Base-by-base conservation (phyloP, 1,140 invertebrate genomes). In the Aphidius gifuensis region DNA sequence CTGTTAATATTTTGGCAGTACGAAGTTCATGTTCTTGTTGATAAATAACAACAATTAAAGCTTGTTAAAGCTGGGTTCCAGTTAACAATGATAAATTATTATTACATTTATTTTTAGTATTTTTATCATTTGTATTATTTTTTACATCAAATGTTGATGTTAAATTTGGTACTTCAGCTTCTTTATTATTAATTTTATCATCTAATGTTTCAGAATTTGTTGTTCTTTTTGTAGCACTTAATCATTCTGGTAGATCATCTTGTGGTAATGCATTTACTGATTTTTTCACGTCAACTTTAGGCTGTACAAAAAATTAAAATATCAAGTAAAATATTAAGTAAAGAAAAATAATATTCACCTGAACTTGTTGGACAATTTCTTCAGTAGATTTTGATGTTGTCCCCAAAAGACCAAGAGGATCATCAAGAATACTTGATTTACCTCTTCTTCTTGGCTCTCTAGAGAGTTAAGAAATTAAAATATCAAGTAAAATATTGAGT, bases 231-330 rank as follows among this genome's bases (percentile, higher is more conserved):
- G 64, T 62, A 51, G 71, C 71, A 8, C 73, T 70, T 0, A 80
- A 68, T 77, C 78, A 80, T 62, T 77, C 73, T 62, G 78, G 78
- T 40, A 79, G 68, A 67, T 77, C 65, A 49, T 79, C 67, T 40
- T 65, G 48, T 8, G 39, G 39, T 23, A 23, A 23, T 16, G 21
- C 7, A 38, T 16, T 3, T 40, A 2, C 7, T 40, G 16, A 23
- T 40, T 8, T 48, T 55, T 50, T 46, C 9, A 1, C 23, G 5
- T 42, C 38, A 2, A 44, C 9, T 23, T 23, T 23, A 9, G n/a
- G 1, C n/a, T 45, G 23, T 23, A 23, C 1, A 23, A 23, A 23
- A 23, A 23, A 23, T 23, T 23, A 2, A 23, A 23, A 23, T 23
- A 23, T 23, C 23, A 23, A 23, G 23, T 23, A 23, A 23, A 23